Evolutionary conservation across 2,888 invertebrate genomes (phyloP).

Genomic region (Eilema depressum): DNA sequence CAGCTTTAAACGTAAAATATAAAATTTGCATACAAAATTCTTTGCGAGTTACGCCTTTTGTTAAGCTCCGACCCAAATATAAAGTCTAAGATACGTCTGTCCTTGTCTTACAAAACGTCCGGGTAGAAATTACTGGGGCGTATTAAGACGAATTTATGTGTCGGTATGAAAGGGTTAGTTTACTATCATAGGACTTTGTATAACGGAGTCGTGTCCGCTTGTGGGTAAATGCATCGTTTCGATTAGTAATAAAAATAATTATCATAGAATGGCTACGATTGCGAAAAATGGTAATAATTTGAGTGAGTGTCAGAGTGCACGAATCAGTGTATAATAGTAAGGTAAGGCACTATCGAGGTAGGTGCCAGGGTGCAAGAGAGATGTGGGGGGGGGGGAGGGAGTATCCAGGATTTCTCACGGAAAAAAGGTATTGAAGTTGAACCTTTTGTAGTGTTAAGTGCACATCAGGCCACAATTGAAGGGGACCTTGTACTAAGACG

Average conservation of each 20-base stretch:
- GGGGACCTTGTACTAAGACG: background rate
- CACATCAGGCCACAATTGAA: too few relatives aligned
- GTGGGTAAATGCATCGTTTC: background rate
- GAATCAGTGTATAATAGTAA: too few relatives aligned
- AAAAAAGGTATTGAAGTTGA: too few relatives aligned
- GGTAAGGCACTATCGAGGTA: too few relatives aligned
- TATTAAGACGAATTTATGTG: constrained; percentile 8
- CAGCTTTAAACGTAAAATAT: background rate
- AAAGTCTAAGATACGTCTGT: constrained; percentile 18
- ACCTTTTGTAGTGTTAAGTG: too few relatives aligned
- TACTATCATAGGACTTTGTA: background rate
- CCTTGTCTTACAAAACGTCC: background rate
- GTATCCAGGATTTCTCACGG: too few relatives aligned
- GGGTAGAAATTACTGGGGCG: constrained; percentile 1
- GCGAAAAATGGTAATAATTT: too few relatives aligned
- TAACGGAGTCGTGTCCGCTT: background rate
- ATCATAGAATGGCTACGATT: background rate
- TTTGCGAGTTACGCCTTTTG: constrained; percentile 13
- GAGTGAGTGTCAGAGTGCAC: too few relatives aligned
- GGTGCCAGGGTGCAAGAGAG: too few relatives aligned
- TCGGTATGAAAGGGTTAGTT: constrained; percentile 5
- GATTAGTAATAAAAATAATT: background rate
- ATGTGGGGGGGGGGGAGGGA: too few relatives aligned
- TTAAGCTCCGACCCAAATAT: constrained; percentile 20
- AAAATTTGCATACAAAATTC: constrained; percentile 18